Evolutionary conservation across 1,140 invertebrate species (phyloP).

Genomic region (Anagrus nilaparvatae): DNA sequence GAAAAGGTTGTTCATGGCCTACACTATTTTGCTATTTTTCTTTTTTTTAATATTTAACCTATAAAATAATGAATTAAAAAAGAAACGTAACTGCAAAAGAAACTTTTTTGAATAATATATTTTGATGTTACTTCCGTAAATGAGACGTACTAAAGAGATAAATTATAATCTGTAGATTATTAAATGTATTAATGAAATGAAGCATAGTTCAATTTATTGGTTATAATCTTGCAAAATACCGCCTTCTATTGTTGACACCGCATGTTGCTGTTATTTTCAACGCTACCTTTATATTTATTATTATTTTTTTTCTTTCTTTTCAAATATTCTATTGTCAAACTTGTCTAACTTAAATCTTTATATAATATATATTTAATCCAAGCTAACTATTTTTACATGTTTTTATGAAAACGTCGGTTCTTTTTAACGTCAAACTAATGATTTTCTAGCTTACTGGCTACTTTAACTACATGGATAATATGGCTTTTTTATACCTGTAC

Average conservation of each 20-base stretch:
- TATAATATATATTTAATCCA: slow-evolving; percentile 31
- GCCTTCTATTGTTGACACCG: slow-evolving; percentile 24
- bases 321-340: no score
- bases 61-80: no score
- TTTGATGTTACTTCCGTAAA: no score
- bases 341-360: no score
- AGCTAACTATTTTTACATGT: slow-evolving; percentile 23
- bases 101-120: no score
- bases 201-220: slow-evolving; percentile 40
- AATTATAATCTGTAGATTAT: slow-evolving; percentile 44
- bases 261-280: slow-evolving; percentile 24
- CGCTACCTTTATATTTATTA: slow-evolving; percentile 14
- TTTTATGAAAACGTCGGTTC: slow-evolving; percentile 25
- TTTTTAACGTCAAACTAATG: slow-evolving; percentile 27
- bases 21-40: no score
- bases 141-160: slow-evolving; percentile 40
- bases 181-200: slow-evolving; percentile 43
- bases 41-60: no score
- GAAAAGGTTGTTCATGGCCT: no score
- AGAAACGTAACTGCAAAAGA: no score
- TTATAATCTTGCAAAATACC: slow-evolving; percentile 37
- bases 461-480: no score
- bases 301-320: neutral
- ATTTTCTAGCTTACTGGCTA: slow-evolving; percentile 16
- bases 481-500: no score